Base-by-base conservation (phyloP, 2,888 invertebrate genomes). In the Drepanosiphum platanoidis region DNA sequence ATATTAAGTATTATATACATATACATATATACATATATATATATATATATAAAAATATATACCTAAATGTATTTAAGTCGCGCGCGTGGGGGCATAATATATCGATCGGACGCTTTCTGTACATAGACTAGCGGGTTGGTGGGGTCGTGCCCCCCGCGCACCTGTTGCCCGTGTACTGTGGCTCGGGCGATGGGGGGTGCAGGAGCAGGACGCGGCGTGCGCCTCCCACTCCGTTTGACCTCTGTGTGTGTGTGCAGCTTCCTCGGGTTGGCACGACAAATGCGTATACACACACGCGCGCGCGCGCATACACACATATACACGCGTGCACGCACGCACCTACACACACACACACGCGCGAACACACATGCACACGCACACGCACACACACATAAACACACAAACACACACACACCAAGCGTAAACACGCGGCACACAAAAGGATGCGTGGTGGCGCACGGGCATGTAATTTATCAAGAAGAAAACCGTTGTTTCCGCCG, bases 211-310 rank as follows among this genome's bases (percentile, higher is more conserved):
- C 42, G 7, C 15, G 27, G 80, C 46, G n/a, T n/a, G 80, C 3
- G 18, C 80, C 80, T 81, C 80, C 80, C 70, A 81, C 70, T 71
- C 18, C 11, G 58, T 81, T 81, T 81, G 80, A 81, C 80, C 80
- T 81, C 39, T 81, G 70, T 39, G 70, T 71, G 70, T 81, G 80
- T 81, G 80, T 81, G 70, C 80, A 81, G 80, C 80, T 71, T 81
- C 80, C 70, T 81, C 30, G 39, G 70, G 61, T 11, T 66, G 66
- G 66, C 66, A 32, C 15, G 18, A 52, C 52, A 52, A 13, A 66
- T 32, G 32, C 32, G 11, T 27, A 32, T 27, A 11, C 32, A 32
- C 8, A 61, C 27, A 61, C 61, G 15, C 78, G 30, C n/a, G 22
- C 75, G 13, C 75, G 9, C 22, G 27, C n/a, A 46, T 30, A 46